Evolutionary conservation across 2,113 vertebrate species (phyloP), one percentile per base, ranked within the genome.

Genomic region (Dolichotis patagonum): DNA sequence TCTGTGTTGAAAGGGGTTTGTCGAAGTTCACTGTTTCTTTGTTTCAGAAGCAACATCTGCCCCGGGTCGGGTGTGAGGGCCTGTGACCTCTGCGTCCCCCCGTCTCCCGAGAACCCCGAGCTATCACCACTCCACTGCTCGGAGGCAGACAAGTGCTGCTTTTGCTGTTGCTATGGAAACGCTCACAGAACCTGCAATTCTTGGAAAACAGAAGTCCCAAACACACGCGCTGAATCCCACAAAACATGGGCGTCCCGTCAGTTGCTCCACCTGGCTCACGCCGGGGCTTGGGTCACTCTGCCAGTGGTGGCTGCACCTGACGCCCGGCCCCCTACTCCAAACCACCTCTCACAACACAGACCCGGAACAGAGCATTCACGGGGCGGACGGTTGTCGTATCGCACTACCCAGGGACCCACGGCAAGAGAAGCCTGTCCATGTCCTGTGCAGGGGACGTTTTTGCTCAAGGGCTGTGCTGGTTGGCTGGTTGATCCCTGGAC

Each of bases 91-190:
- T 30, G 0, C 0, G 1, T 56, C 62, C 91, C 65, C 60, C 88
- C 30, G 7, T 83, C 88, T 83, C 94, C 38, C 2, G 17, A 49
- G 87, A 52, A 65, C 80, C 35, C 56, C 35, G 56, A 84, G 56
- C 80, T 90, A n/a, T 56, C 65, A 85, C 85, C 62, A 67, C 71
- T 62, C 52, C 6, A 22, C 78, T 56, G 63, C 82, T 84, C 32
- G 0, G 77, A 49, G 0, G 10, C 78, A 96, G 88, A 63, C 71
- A 85, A 46, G 69, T 43, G 81, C 52, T 32, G 9, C 32, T 32
- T 94, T 86, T 52, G 26, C 52, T 41, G 80, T 82, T 95, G 81
- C 94, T 67, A 73, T 90, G 85, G 94, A 71, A 83, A 94, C 69
- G 3, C 12, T 80, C 88, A 26, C 62, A 43, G 32, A 60, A 92